phyloP scores from a whole-genome alignment of 2,113 vertebrate species.

The Cisticola juncidis region DNA sequence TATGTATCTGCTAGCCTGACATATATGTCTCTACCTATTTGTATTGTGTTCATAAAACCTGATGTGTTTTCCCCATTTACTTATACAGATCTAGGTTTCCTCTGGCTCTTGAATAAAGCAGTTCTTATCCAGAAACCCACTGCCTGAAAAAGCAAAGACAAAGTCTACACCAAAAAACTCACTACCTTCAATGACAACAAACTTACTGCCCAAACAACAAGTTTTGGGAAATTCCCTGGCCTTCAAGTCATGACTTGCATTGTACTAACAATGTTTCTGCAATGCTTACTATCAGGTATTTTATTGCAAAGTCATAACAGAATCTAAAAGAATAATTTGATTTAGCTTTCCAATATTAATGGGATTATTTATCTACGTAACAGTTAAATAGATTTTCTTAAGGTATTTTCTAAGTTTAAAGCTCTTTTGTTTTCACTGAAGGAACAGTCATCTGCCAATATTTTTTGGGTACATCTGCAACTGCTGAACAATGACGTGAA shows the following conservation, averaged over 20 bases:
- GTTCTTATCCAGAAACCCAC: not conserved
- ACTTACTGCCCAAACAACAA: not conserved
- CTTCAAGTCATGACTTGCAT: not conserved
- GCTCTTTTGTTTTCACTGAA: constrained; percentile 74
- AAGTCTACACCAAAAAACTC: not conserved
- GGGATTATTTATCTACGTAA: constrained; percentile 27
- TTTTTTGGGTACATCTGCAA: constrained; percentile 69
- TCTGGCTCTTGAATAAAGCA: not conserved
- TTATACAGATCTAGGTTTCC: not conserved
- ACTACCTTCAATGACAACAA: not conserved
- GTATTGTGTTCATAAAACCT: not conserved
- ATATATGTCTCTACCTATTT: not conserved
- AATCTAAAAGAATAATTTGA: not conserved
- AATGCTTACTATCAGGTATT: not conserved
- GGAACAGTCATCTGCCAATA: constrained; percentile 38
- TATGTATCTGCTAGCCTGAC: not conserved
- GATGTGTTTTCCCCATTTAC: not conserved
- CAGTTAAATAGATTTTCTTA: constrained; percentile 47
- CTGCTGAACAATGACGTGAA: constrained; percentile 65
- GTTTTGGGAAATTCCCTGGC: not conserved
- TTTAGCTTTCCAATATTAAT: constrained; percentile 13
- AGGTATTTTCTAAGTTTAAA: constrained; percentile 31
- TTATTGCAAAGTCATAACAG: constrained; percentile 3
- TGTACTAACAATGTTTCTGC: not conserved
- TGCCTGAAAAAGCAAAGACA: not conserved